phyloP scores from a whole-genome alignment of 2,797 vertebrate species.

The Manis crassicaudata region DNA sequence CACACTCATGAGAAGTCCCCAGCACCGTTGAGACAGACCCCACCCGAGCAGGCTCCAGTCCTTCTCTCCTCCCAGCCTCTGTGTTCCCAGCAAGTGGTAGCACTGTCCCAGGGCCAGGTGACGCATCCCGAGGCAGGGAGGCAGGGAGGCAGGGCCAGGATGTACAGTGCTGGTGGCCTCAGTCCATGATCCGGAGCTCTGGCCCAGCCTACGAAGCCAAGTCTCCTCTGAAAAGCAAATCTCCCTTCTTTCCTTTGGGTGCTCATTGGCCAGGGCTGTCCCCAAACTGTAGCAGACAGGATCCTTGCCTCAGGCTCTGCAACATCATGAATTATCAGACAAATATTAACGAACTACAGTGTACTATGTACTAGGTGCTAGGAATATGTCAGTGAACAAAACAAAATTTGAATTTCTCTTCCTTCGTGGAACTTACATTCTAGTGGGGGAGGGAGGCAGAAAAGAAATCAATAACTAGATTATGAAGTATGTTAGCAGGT shows the following conservation, averaged over 20 bases:
- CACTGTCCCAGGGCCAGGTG: not conserved
- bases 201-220: not conserved
- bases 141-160: not conserved
- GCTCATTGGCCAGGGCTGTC: not conserved
- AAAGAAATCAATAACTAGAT: not conserved
- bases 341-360: not conserved
- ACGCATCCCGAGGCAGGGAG: not conserved
- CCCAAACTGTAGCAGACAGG: not conserved
- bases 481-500: not conserved
- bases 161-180: not conserved
- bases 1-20: not conserved
- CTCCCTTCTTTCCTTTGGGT: not conserved
- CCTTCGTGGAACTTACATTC: not conserved
- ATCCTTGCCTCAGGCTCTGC: not conserved
- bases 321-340: not conserved
- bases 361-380: not conserved
- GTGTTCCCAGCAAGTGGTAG: not conserved
- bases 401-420: not conserved
- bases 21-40: not conserved
- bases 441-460: not conserved
- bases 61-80: not conserved
- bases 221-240: not conserved
- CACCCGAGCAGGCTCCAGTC: not conserved
- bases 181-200: not conserved
- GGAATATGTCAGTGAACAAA: not conserved